A percentile compares a stretch with the other conserved stretches of the same genome.
Conservation (phyloP, 2,113 vertebrate species). For the Clarias gariepinus region DNA sequence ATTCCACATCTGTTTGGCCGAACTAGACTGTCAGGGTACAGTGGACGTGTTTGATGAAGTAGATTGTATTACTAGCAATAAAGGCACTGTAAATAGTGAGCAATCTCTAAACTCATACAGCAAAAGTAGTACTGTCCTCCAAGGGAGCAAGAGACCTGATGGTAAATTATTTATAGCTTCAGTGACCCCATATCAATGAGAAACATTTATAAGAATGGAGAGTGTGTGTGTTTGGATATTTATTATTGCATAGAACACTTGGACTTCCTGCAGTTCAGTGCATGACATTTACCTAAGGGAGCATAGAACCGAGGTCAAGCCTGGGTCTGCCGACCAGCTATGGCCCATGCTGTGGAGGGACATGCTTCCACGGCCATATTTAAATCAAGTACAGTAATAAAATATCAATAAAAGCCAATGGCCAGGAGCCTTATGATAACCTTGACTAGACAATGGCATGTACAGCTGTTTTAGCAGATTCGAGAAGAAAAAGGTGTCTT, state of each 20-base stretch:
- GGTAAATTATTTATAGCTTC: constrained; percentile 62
- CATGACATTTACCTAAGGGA: constrained; percentile 59
- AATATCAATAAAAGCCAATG: constrained; percentile 72
- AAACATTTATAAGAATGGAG: constrained; percentile 54
- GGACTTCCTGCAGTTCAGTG: constrained; percentile 61
- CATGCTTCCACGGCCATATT: constrained; percentile 60
- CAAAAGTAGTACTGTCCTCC: constrained; percentile 18
- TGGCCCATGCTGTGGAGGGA: constrained; percentile 47
- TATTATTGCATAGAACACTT: constrained; percentile 53
- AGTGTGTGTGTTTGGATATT: constrained; percentile 47
- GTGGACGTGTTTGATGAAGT: constrained; percentile 25
- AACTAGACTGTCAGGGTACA: constrained; percentile 12
- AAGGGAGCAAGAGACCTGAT: constrained; percentile 45
- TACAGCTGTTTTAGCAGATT: constrained; percentile 63
- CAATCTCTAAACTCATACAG: constrained; percentile 31
- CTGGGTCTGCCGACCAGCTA: constrained; percentile 46
- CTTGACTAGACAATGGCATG: constrained; percentile 60
- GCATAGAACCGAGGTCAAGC: constrained; percentile 55
- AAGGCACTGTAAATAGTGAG: constrained; percentile 47
- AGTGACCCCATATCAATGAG: constrained; percentile 49
- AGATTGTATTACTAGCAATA: constrained; percentile 38
- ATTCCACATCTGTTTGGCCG: constrained; percentile 31
- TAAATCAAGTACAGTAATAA: constrained; percentile 67
- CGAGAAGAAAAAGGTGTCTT: constrained; percentile 17
- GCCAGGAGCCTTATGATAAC: constrained; percentile 61